Base-by-base conservation (phyloP, 2,797 vertebrate species). In the Chelon auratus region DNA sequence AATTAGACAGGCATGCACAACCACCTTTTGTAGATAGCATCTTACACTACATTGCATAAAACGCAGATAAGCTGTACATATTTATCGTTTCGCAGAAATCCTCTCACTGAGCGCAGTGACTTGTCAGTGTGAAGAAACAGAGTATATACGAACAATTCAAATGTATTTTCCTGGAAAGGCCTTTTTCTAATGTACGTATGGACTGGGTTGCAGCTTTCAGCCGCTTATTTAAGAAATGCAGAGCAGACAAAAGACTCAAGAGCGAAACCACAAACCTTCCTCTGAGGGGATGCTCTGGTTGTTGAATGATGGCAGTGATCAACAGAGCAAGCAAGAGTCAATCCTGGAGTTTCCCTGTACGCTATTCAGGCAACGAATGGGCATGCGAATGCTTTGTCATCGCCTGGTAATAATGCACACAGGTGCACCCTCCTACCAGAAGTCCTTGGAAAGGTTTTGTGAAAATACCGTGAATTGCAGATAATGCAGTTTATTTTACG, bases 231-330 rank as follows among this genome's bases (percentile, higher is more conserved):
- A 13, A 55, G 13, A 2, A n/a, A 10, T n/a, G 9, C 15, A 39
- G 36, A n/a, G 18, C 1, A 42, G 26, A 8, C 20, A 2, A 55
- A 5, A 55, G 39, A 22, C 53, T 9, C 4, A 7, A 22, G 51
- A 51, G 12, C 3, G 48, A 10, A 3, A 4, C 11, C 20, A 2
- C 1, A 18, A 51, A 5, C 18, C 51, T 65, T 18, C 45, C 1
- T 24, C 33, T 36, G 15, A 63, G 33, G 51, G 0, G 22, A 20
- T 40, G 18, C 3, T 24, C 7, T 1, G 3, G 14, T 48, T 42
- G 39, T 18, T 24, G 48, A 26, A 3, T 76, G 59, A 76, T 26
- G 18, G 4, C 50, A 24, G 50, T 10, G 10, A 9, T 50, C 48
- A 20, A 8, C 18, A 9, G 9, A 20, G 9, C 47, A 11, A 22